phyloP scores from a whole-genome alignment of 1,140 invertebrate species.

The Piezodorus guildinii region DNA sequence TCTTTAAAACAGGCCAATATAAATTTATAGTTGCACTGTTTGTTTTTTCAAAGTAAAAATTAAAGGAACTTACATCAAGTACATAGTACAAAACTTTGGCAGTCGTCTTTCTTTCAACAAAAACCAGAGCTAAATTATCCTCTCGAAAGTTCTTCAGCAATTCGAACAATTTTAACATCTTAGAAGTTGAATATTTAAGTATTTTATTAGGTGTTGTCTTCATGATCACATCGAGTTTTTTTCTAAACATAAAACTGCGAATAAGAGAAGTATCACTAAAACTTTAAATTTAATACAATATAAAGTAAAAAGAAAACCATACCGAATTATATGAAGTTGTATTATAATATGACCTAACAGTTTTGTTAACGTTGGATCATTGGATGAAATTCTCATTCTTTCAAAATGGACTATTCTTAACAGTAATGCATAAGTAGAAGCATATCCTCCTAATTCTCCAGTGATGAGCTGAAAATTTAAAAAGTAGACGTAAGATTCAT shows the following conservation, averaged over 20 bases:
- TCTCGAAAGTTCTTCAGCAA: constrained; percentile 36
- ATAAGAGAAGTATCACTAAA: constrained; percentile 16
- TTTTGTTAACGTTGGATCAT: constrained; percentile 28
- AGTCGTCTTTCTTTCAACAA: constrained; percentile 64
- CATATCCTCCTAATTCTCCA: constrained; percentile 38
- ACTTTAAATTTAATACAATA: constrained; percentile 15
- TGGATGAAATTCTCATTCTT: constrained; percentile 40
- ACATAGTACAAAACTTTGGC: constrained; percentile 66
- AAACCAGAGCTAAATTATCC: constrained; percentile 49
- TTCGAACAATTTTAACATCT: constrained; percentile 43
- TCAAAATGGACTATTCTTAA: constrained; percentile 49
- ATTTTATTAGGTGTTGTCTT: neutral
- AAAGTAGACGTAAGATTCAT: too few relatives aligned
- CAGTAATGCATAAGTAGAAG: constrained; percentile 42
- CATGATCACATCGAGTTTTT: neutral
- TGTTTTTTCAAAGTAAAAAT: neutral
- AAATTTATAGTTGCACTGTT: too few relatives aligned
- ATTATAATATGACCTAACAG: constrained; percentile 33
- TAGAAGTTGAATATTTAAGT: constrained; percentile 29
- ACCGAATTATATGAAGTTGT: constrained; percentile 20
- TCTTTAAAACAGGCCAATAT: too few relatives aligned
- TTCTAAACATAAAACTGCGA: constrained; percentile 26
- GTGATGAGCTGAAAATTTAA: too few relatives aligned
- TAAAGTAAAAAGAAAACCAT: constrained; percentile 27
- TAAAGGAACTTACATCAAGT: constrained; percentile 44